Evolutionary conservation across 2,888 invertebrate species (phyloP), one percentile per base, ranked within the genome.

Genomic region (Dromius quadrimaculatus): DNA sequence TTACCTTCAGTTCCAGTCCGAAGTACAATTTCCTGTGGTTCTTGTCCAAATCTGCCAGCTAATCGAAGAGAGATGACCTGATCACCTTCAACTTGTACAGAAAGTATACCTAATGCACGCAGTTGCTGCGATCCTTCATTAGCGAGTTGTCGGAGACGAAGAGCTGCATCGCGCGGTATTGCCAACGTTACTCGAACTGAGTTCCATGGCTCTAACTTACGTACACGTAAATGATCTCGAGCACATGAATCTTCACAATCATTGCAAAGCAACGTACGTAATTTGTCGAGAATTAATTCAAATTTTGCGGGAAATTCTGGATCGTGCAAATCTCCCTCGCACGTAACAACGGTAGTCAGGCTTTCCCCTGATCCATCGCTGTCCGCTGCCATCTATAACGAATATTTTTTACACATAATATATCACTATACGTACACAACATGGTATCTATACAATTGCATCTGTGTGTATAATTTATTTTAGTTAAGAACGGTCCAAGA

Each of bases 171-270:
- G 82, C 93, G 91, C 79, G 97, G 97, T 87, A 98, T 95, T 82
- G 95, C 95, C 88, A 98, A 92, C 85, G 97, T 97, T 83, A 98
- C 96, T 84, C 95, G 92, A 79, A 98, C 97, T 78, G 96, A 95
- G 87, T 97, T 96, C 96, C 96, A 98, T 88, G 97, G 97, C 89
- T 97, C 97, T 86, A 96, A 90, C 83, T 92, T 92, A 80, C 88
- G 87, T 76, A 92, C 87, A 80, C 86, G 86, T 78, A 90, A 83
- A 78, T 84, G 84, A 76, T 85, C 84, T 75, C 84, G 82, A 74
- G 50, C 41, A 8, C 17, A 45, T 5, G 61, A 17, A 22, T 36
- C 63, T n/a, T 23, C 17, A 19, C 32, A 59, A 17, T 45, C 76
- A 77, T 74, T 75, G 74, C 82, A 81, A 76, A 95, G 88, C 82